Evolutionary conservation across 2,888 invertebrate species (phyloP), one percentile per base, ranked within the genome.

Genomic region (Julus scanicus): DNA sequence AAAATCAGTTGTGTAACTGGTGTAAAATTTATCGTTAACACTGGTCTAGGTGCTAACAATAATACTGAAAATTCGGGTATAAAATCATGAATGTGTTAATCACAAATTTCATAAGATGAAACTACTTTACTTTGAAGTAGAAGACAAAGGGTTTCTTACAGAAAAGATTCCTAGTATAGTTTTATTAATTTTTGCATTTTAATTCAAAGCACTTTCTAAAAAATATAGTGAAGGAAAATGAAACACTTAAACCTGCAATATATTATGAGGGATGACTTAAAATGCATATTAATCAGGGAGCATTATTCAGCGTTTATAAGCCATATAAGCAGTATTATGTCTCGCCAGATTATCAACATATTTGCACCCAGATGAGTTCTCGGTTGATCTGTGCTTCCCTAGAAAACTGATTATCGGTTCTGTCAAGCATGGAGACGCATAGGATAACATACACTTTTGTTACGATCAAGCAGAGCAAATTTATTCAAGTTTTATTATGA

Each of bases 261-360:
- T 71, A 71, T 71, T 71, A 71, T 29, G 20, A 71, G 71, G 15
- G 11, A 71, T 29, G 29, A 29, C 71, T 71, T 71, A 29, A 71
- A 53, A 71, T 29, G 29, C 20, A 71, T 20, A 53, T 71, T n/a
- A 9, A 40, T 85, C 17, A 48, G n/a, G 48, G n/a, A n/a, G 39
- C n/a, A 48, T 85, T 85, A 40, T 85, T 85, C 85, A 40, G 39
- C 85, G 6, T 40, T 85, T 85, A 8, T 17, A 85, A 39, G 48
- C 6, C 85, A 85, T 71, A 11, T 20, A 71, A 71, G 11, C 71
- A 71, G 71, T 29, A 71, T 29, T 71, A 71, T 71, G 9, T 71
- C 0, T 53, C 29, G 11, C 20, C 29, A 8, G 11, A 20, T 29
- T 29, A 29, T 71, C 9, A 8, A 29, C 53, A 6, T 9, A 71